Evolutionary conservation across 2,888 invertebrate species (phyloP).

Genomic region (Apodemia zela): DNA sequence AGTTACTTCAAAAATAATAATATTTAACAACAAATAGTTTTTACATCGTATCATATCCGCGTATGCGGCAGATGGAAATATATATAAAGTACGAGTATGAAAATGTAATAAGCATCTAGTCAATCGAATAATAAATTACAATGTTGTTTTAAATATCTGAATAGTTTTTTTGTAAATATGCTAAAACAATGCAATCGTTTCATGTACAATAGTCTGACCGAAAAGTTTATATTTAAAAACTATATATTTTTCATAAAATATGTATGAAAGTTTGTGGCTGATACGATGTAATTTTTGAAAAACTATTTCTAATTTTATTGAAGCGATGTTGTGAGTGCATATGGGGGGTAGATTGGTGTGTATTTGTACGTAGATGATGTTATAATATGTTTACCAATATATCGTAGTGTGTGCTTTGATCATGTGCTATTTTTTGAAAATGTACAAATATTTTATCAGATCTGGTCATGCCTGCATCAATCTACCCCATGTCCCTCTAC

Average conservation of each 20-base stretch:
- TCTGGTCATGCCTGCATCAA: slow-evolving; percentile 49
- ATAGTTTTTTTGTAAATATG: neutral
- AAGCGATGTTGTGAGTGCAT: slow-evolving; percentile 34
- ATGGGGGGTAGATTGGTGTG: slow-evolving; percentile 62
- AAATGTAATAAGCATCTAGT: too few species aligned
- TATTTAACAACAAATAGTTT: neutral
- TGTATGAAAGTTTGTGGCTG: neutral
- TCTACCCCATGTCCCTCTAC: slow-evolving; percentile 60
- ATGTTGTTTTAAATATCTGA: neutral
- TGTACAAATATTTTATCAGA: slow-evolving; percentile 20
- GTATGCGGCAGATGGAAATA: neutral
- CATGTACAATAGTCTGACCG: neutral
- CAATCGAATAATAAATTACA: slow-evolving; percentile 14
- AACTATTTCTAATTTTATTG: slow-evolving; percentile 16
- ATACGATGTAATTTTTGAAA: neutral
- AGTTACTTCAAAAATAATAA: slow-evolving; percentile 22
- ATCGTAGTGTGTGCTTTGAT: slow-evolving; percentile 19
- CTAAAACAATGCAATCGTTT: neutral
- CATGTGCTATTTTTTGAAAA: neutral
- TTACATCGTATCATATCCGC: slow-evolving; percentile 12
- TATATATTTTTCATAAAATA: too few species aligned
- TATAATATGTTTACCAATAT: slow-evolving; percentile 19
- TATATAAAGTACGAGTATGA: slow-evolving; percentile 7
- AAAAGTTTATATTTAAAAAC: neutral
- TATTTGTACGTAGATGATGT: slow-evolving; percentile 22